Evolutionary conservation across 2,888 invertebrate species (phyloP), one percentile per base, ranked within the genome.

Genomic region (Hirtodrosophila cameraria): DNA sequence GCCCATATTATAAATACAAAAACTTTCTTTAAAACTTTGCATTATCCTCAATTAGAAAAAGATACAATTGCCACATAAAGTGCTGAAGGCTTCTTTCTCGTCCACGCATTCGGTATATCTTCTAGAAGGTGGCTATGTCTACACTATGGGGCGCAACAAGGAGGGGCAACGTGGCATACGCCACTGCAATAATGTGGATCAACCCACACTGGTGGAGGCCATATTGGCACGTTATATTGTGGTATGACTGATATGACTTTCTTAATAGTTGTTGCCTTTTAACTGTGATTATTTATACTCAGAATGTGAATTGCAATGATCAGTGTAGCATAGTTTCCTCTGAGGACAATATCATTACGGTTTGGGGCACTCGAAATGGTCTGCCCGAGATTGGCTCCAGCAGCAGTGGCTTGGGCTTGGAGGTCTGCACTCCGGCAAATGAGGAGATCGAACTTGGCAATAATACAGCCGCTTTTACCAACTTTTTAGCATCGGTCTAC

Each of bases 301-400:
- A 94, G 94, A 92, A 92, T 87, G 92, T 94, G 7, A 91, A 92
- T 67, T 94, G 94, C 88, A 94, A 94, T 9, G 92, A 93, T 18
- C 93, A 93, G 15, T 94, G 93, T 87, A 94, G 94, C 0, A 91
- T 94, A n/a, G 93, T 93, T 6, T 92, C 92, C 2, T 94, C 94
- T 1, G 91, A 92, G 31, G 93, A 94, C 67, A 94, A 94, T 86
- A 93, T 94, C 16, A 90, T 95, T 6, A 93, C 94, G 70, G 93
- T 94, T 81, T 95, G 95, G 94, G 95, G 95, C 13, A 92, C 92
- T 3, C 89, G 91, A 11, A 91, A 91, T 75, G 91, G 91, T 8
- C 80, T 90, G 49, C 89, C 89, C 0, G 91, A 86, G 5, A 71
- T 86, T 12, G 76, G 70, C 0, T 75, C 77, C 3, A 78, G 63